These are phyloP conservation scores for Sylvilagus floridanus DNA, from an alignment of 2,797 vertebrate genomes.

Conservation along the genomic window DNA sequence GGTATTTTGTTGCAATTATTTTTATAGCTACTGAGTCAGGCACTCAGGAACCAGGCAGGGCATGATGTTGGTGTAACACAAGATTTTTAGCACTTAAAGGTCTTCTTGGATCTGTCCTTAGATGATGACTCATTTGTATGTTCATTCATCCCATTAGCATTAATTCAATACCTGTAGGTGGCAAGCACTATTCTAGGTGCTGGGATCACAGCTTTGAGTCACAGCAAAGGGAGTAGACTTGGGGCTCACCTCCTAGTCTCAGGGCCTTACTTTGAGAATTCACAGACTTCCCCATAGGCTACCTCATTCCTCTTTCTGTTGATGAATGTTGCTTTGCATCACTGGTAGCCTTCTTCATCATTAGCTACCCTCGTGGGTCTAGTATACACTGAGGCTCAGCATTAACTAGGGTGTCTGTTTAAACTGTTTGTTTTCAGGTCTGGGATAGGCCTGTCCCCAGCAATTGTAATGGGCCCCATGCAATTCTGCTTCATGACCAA, in stretches of 20 bases:
- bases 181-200: background rate
- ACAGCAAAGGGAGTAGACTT: background rate
- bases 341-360: conserved; percentile 1
- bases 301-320: conserved; percentile 50
- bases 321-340: conserved; percentile 45
- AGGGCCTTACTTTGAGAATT: background rate
- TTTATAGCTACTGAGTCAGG: conserved; percentile 15
- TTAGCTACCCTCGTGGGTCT: conserved; percentile 19
- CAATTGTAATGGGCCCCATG: background rate
- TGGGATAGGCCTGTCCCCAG: background rate
- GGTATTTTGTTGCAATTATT: background rate
- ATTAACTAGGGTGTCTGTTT: background rate
- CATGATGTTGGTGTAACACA: background rate
- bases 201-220: background rate
- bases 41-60: background rate
- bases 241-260: background rate
- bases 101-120: background rate
- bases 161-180: background rate
- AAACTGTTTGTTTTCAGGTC: conserved; percentile 46
- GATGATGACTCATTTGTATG: background rate
- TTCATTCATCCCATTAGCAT: background rate
- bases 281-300: background rate
- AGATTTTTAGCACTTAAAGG: background rate
- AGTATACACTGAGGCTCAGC: background rate
- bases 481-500: conserved; percentile 18